Base-by-base conservation (phyloP, 2,888 invertebrate genomes). In the Harpagoxenus sublaevis region DNA sequence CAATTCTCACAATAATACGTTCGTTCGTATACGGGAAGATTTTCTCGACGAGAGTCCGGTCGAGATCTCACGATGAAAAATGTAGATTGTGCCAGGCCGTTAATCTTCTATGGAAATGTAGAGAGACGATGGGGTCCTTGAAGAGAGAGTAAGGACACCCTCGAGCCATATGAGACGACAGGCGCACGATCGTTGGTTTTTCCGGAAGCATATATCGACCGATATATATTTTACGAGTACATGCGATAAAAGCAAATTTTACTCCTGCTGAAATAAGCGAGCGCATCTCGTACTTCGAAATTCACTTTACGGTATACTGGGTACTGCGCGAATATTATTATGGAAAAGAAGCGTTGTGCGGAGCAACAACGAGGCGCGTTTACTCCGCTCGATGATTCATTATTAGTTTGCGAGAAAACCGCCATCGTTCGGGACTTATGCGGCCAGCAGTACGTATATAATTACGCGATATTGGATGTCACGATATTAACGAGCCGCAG, bases 381-480 rank as follows among this genome's bases (percentile, higher is more conserved):
- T 79, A 18, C n/a, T 62, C 42, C 15, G 51, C 51, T 12, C 75
- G 85, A 86, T 89, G 89, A 89, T 83, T 89, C 89, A 89, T 89
- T 89, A 85, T 84, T 74, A 79, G 68, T 86, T 83, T 74, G 63
- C 53, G 68, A 45, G 65, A 23, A 48, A 4, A 31, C n/a, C 65
- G 23, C 12, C 77, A 45, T 75, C 63, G 79, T 63, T 53, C 84
- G 74, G 71, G 81, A 84, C 85, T 87, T 87, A 84, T 81, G 83
- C 77, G 84, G 84, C 84, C 74, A 79, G 60, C 77, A 55, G 87
- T 89, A 89, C 86, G 68, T 83, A 87, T 87, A 87, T 90, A 90
- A 90, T 90, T 90, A 90, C 85, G 87, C 85, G 90, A 88, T 90
- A 90, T 89, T 87, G 88, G 86, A 89, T 89, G 87, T 89, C 89